Conservation (phyloP, 2,797 vertebrate species). For the Danio choprae region DNA sequence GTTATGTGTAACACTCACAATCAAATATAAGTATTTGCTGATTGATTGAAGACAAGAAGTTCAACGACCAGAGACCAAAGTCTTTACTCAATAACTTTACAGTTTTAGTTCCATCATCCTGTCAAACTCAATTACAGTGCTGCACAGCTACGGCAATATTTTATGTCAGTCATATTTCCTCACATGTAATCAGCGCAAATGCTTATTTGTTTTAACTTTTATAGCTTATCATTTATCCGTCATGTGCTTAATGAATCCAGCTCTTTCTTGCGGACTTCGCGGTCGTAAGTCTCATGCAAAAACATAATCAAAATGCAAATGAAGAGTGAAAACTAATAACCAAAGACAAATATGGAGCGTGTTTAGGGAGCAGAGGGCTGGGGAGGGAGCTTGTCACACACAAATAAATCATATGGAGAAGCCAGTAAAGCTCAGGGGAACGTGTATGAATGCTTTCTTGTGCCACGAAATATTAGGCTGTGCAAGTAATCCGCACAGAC, state of each 20-base stretch:
- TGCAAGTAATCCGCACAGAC: conserved; percentile 77
- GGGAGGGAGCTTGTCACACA: conserved; percentile 59
- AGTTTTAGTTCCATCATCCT: conserved; percentile 29
- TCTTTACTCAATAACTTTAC: conserved; percentile 2
- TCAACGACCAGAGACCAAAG: not conserved
- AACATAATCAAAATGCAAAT: conserved; percentile 68
- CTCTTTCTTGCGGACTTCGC: conserved; percentile 41
- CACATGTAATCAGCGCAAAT: conserved; percentile 41
- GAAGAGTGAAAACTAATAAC: conserved; percentile 71
- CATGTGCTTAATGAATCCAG: conserved; percentile 40
- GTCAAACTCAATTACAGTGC: conserved; percentile 33
- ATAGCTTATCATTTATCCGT: conserved; percentile 39
- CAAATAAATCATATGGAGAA: conserved; percentile 75
- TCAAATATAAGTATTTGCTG: not conserved
- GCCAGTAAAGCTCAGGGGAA: conserved; percentile 76
- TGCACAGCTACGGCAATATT: conserved; percentile 21
- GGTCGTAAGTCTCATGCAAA: conserved; percentile 55
- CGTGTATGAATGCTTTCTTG: conserved; percentile 80
- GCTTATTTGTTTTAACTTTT: conserved; percentile 36
- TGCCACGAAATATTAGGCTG: conserved; percentile 77
- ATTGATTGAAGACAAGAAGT: conserved; percentile 7
- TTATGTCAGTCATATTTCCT: conserved; percentile 29
- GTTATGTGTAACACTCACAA: not conserved
- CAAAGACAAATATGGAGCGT: conserved; percentile 72
- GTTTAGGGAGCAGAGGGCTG: conserved; percentile 61